Evolutionary conservation across 1,140 invertebrate genomes (phyloP), one percentile per base, ranked within the genome.

Genomic region (Sesamia nonagrioides): DNA sequence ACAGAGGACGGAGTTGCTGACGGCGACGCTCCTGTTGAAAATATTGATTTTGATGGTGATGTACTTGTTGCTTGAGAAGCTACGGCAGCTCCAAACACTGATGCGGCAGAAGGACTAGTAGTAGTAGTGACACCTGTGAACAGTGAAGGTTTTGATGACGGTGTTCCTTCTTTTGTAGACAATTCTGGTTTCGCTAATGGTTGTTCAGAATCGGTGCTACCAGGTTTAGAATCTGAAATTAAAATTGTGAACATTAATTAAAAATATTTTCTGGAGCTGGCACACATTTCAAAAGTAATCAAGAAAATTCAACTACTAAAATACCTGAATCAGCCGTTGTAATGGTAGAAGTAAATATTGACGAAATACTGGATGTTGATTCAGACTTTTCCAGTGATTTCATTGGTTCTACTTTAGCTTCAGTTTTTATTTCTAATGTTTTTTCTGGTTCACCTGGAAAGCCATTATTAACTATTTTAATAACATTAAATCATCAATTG

Each of bases 81-180:
- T 1, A 82, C 84, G 0, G 89, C 84, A 37, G 88, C 78, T 6
- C 85, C 86, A 52, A 92, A 92, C 79, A 91, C 82, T 66, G 86
- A 88, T 0, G 86, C 84, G 0, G 88, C 77, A 4, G 87, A 82
- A 52, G 63, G 45, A 21, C 77, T 75, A 56, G 79, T 54, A 6
- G 79, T 54, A 6, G 82, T 27, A 18, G 78, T 18, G 11, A 35
- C 18, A 21, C 2, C 1, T 40, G 18, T 17, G 9, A 75, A 63
- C 15, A 66, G 21, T 52, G 72, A 56, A 63, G 75, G 27, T 56
- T 58, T 50, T 21, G 77, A 18, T 54, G 79, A 11, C 6, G 77
- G 7, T 13, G 60, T 50, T 21, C 17, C 17, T 18, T 48, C 76
- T 50, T 42, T 21, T 48, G 76, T 50, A 15, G 45, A 3, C 11